Evolutionary conservation across 2,113 vertebrate species (phyloP).

Genomic region (Lophura nycthemera): DNA sequence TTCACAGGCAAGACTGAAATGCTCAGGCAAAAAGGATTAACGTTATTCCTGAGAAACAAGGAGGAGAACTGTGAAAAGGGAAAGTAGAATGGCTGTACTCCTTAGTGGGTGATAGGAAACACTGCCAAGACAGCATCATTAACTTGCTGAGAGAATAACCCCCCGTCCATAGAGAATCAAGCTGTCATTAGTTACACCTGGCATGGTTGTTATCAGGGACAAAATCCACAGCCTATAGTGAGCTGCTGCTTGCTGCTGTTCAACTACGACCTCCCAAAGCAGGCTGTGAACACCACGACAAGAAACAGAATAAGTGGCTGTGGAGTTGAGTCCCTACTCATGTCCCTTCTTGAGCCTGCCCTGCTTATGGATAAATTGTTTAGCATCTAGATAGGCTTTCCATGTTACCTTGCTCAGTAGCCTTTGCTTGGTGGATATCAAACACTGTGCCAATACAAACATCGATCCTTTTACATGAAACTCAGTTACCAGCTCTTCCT

Average conservation of each 20-base stretch:
- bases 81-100: background rate
- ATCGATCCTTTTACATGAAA: background rate
- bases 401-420: background rate
- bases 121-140: background rate
- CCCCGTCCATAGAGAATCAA: background rate
- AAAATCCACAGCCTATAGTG: background rate
- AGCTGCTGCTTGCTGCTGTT: background rate
- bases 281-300: background rate
- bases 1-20: background rate
- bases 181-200: background rate
- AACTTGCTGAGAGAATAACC: background rate
- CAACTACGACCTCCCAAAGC: background rate
- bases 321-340: background rate
- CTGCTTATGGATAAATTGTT: background rate
- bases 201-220: background rate
- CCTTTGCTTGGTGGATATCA: background rate
- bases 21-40: background rate
- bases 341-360: background rate
- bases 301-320: background rate
- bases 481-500: constrained; percentile 5
- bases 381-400: background rate
- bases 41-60: background rate
- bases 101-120: background rate
- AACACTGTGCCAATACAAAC: constrained; percentile 29
- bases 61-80: background rate